Conservation (phyloP, 2,113 vertebrate genomes). For the Zingel zingel region DNA sequence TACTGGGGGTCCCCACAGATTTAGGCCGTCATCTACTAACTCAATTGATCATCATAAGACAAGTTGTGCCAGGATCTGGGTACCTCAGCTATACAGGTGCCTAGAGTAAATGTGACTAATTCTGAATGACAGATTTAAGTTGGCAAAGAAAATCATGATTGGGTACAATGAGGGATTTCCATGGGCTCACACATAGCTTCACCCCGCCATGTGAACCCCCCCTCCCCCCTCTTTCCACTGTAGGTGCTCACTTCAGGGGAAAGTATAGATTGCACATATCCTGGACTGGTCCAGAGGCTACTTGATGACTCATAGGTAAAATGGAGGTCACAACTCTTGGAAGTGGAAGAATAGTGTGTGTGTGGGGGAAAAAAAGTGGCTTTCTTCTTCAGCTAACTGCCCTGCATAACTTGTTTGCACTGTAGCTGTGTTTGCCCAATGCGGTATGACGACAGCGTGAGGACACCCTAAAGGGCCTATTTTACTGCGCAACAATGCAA, state of each 20-base stretch:
- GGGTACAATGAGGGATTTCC: constrained; percentile 35
- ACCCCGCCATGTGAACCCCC: background rate
- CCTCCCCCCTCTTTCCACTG: constrained; percentile 11
- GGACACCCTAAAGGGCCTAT: constrained; percentile 64
- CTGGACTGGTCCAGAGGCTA: constrained; percentile 29
- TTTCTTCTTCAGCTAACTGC: constrained; percentile 46
- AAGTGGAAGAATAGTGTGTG: constrained; percentile 14
- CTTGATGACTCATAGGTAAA: constrained; percentile 75
- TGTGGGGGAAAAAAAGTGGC: background rate
- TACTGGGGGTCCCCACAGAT: too few species aligned
- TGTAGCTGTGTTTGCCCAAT: constrained; percentile 55
- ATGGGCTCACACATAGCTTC: background rate
- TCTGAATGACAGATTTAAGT: constrained; percentile 6
- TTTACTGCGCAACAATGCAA: constrained; percentile 73
- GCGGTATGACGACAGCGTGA: constrained; percentile 52
- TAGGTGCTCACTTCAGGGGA: constrained; percentile 54
- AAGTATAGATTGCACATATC: constrained; percentile 62
- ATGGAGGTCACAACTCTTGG: constrained; percentile 62
- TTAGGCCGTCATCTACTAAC: background rate
- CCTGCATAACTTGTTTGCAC: constrained; percentile 60
- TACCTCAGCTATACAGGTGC: background rate
- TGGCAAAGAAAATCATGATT: constrained; percentile 18
- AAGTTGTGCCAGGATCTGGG: background rate
- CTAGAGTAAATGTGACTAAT: background rate
- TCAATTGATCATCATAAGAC: background rate